Evolutionary conservation across 2,888 invertebrate species (phyloP).

Genomic region (Metallyticus violacea): DNA sequence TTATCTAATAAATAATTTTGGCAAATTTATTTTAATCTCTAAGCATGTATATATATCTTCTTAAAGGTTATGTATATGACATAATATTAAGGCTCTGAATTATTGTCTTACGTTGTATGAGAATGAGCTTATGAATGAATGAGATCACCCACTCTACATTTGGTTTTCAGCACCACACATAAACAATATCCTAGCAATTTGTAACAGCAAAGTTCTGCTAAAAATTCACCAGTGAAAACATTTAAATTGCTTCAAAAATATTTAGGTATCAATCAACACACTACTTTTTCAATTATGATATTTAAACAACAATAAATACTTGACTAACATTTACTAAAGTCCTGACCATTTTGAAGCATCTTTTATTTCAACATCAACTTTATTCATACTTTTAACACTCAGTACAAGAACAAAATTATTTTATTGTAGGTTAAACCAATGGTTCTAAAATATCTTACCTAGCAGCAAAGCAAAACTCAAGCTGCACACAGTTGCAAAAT

Average conservation of each 20-base stretch:
- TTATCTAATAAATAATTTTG: neutral
- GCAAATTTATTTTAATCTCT: neutral
- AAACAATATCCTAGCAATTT: neutral
- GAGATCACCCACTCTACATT: neutral
- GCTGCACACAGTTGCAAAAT: too few species aligned
- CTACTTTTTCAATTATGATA: too few species aligned
- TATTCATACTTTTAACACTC: neutral
- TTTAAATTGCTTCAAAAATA: slow-evolving; percentile 9
- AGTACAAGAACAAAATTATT: neutral
- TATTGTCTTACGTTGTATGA: slow-evolving; percentile 35
- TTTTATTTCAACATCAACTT: too few species aligned
- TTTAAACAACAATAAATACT: neutral
- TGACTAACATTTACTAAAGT: neutral
- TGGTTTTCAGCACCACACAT: neutral
- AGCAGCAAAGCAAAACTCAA: too few species aligned
- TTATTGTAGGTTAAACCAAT: too few species aligned
- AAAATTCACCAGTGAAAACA: neutral
- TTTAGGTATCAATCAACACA: neutral
- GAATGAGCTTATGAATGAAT: slow-evolving; percentile 13
- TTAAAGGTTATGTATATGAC: neutral
- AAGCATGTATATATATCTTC: neutral
- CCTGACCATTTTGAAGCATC: neutral
- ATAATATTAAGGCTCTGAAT: slow-evolving; percentile 33
- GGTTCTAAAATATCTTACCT: too few species aligned
- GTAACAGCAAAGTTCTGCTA: neutral